Evolutionary conservation across 2,113 vertebrate genomes (phyloP), one percentile per base, ranked within the genome.

Genomic region (Lycocorax pyrrhopterus): DNA sequence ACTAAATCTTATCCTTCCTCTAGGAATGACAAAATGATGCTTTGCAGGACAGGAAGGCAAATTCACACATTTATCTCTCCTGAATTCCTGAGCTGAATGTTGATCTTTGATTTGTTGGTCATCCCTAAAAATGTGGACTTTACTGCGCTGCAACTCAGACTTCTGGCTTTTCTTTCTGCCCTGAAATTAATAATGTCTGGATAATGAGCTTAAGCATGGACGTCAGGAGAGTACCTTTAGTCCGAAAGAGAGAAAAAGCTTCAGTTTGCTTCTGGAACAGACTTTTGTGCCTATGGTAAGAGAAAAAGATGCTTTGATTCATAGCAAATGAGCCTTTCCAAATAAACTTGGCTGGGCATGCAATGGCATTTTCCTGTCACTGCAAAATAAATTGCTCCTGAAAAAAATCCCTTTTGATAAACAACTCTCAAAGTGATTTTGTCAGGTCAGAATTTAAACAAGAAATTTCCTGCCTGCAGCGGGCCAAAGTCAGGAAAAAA

Each of bases 341-440:
- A 84, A 93, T 62, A n/a, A 90, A 90, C 64, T 84, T 94, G 39
- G 41, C 74, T 56, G 66, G 86, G 49, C 49, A 41, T 43, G 80
- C 69, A 77, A 66, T 32, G 41, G 62, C 72, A 79, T 93, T 63
- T 91, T 87, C 73, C 66, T 83, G 58, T 73, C 77, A 55, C 62
- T n/a, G 58, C 80, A 87, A 95, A 94, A 96, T 84, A 89, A 78
- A 87, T 87, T 92, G 33, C 58, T 60, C 27, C 20, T 32, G 33
- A 47, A 27, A 49, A 90, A 85, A 87, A 27, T 47, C 15, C 49
- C 19, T 66, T 89, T 87, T 92, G 91, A 90, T 84, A 69, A 94
- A 93, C 43, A 79, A 44, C 66, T 69, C 62, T 51, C 12, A 44
- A 51, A 81, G 80, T 46, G 58, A 55, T 83, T 94, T 87, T 91